These are phyloP conservation scores for Neomorphus geoffroyi DNA, from an alignment of 2,797 vertebrate genomes.

Conservation along the genomic window DNA sequence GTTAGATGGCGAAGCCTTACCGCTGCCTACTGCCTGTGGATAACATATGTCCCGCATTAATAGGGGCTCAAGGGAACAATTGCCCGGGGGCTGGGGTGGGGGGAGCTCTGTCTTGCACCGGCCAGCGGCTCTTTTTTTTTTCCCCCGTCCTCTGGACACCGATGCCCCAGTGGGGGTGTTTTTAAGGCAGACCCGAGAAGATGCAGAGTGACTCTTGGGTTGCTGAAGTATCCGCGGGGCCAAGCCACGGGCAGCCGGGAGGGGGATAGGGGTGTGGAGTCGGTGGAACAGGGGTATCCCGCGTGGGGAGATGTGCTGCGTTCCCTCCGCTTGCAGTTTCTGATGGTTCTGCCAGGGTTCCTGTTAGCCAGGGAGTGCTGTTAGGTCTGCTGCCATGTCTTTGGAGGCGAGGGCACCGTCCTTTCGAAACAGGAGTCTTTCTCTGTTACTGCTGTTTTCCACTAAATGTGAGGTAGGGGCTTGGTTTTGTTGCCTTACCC, in stretches of 20 bases:
- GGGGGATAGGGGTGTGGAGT: neutral
- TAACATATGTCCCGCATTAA: constrained; percentile 87
- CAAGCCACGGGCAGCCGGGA: neutral
- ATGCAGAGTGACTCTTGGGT: neutral
- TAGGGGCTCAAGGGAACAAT: constrained; percentile 66
- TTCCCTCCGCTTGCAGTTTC: neutral
- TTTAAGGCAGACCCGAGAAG: neutral
- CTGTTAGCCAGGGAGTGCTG: neutral
- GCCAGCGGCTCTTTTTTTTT: neutral
- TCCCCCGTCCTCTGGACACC: neutral
- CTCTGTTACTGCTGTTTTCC: neutral
- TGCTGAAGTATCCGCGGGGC: neutral
- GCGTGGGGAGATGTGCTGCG: neutral
- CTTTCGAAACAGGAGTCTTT: neutral
- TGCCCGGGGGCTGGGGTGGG: constrained; percentile 24
- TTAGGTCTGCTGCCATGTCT: neutral
- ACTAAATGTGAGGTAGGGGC: neutral
- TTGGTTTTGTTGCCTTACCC: neutral
- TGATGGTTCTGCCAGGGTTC: neutral
- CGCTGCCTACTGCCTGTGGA: constrained; percentile 75
- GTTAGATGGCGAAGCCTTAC: constrained; percentile 72
- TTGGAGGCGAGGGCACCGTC: neutral
- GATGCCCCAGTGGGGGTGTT: neutral
- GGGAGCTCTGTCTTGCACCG: neutral
- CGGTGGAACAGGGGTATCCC: neutral